These are phyloP conservation scores for Drosophila pectinifera DNA, from an alignment of 1,140 invertebrate species.

Conservation along the genomic window DNA sequence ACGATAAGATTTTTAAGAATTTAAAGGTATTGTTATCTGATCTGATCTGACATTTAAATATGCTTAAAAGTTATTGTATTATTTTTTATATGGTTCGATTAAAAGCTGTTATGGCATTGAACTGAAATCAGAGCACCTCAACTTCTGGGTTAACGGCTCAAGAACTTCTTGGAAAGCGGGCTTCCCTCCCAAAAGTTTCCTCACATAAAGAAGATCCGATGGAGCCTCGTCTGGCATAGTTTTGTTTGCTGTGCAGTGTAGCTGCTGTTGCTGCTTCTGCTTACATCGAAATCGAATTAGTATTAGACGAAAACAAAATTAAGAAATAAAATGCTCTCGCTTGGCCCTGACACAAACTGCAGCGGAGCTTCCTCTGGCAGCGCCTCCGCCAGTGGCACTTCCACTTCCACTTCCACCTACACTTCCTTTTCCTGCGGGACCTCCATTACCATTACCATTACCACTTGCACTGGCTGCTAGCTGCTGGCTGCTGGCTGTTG, in stretches of 20 bases:
- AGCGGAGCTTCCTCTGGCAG: constrained; percentile 3
- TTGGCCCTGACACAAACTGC: constrained; percentile 51
- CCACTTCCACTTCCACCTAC: background rate
- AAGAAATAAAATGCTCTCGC: constrained; percentile 72
- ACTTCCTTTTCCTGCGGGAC: constrained; percentile 21
- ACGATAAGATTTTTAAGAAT: too few relatives aligned
- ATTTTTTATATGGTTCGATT: too few relatives aligned
- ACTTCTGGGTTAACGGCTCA: too few relatives aligned
- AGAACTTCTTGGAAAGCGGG: too few relatives aligned
- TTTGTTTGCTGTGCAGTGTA: constrained; percentile 4
- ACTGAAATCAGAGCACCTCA: too few relatives aligned
- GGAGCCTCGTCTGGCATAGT: background rate
- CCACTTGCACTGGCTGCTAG: constrained; percentile 36
- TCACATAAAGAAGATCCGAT: background rate
- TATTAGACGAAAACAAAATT: constrained; percentile 79
- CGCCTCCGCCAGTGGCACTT: constrained; percentile 3
- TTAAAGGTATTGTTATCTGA: too few relatives aligned
- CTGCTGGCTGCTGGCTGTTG: constrained; percentile 22
- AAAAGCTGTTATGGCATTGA: too few relatives aligned
- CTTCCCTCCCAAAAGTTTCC: too few relatives aligned
- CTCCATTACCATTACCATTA: constrained; percentile 47
- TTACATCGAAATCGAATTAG: constrained; percentile 78
- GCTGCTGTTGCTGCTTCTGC: constrained; percentile 15
- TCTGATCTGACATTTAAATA: too few relatives aligned
- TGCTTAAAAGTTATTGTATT: too few relatives aligned